Evolutionary conservation across 2,113 vertebrate species (phyloP).

Genomic region (Spheniscus mendiculus): DNA sequence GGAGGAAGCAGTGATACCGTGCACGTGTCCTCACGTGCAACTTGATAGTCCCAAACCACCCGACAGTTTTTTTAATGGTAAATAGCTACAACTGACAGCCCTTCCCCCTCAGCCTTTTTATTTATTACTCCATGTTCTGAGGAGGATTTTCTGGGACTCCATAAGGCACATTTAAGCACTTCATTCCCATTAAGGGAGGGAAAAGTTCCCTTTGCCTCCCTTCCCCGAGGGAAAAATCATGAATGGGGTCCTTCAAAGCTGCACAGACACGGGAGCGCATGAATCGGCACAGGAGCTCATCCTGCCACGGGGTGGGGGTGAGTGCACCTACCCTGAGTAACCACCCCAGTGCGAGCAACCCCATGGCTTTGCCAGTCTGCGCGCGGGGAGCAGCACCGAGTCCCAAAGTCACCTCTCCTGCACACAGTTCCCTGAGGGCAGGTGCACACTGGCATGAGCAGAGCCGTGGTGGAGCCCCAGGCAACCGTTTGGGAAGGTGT

Average conservation of each 20-base stretch:
- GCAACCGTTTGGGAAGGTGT: neutral
- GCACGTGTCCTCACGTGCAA: neutral
- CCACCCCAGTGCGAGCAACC: neutral
- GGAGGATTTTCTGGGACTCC: neutral
- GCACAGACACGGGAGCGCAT: fast-evolving
- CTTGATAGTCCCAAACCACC: neutral
- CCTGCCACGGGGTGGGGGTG: fast-evolving
- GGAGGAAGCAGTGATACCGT: neutral
- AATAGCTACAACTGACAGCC: neutral
- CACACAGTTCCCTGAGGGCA: fast-evolving
- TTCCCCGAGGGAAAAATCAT: neutral
- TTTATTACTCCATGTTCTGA: neutral
- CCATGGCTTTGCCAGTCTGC: neutral
- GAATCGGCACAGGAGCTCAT: neutral
- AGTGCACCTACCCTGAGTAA: neutral
- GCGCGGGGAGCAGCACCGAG: fast-evolving
- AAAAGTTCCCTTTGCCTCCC: neutral
- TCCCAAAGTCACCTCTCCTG: neutral
- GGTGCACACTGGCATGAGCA: fast-evolving
- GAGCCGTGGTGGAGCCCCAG: fast-evolving
- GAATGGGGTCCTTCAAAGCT: neutral
- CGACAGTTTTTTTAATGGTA: neutral
- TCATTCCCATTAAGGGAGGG: neutral
- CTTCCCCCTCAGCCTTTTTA: neutral
- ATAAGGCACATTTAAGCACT: neutral